Percentiles rank a stretch among this genome's conserved stretches.
phyloP scores from a whole-genome alignment of 2,113 vertebrate species.

The Mungos mungo region DNA sequence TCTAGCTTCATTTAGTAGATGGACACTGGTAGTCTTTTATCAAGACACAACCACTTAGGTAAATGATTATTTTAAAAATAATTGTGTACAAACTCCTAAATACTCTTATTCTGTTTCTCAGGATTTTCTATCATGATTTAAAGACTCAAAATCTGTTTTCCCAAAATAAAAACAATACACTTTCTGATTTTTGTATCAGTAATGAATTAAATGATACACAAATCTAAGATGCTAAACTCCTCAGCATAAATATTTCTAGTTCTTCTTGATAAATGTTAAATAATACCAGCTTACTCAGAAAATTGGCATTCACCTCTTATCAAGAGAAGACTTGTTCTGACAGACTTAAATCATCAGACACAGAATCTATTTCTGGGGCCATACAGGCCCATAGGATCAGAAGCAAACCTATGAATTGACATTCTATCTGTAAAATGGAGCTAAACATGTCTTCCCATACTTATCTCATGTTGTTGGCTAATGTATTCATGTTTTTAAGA shows the following conservation, averaged over 20 bases:
- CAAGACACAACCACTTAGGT: slow-evolving; percentile 45
- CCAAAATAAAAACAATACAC: neutral
- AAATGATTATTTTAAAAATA: slow-evolving; percentile 59
- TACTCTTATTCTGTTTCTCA: slow-evolving; percentile 15
- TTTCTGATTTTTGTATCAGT: slow-evolving; percentile 6
- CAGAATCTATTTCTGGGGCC: neutral
- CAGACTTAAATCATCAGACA: neutral
- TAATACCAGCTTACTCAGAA: neutral
- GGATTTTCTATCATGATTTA: slow-evolving; percentile 6
- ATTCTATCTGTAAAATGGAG: slow-evolving; percentile 22
- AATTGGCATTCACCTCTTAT: neutral
- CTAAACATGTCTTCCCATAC: neutral
- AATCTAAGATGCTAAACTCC: neutral
- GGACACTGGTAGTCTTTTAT: slow-evolving; percentile 32
- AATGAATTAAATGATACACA: slow-evolving; percentile 22
- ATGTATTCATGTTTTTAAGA: neutral
- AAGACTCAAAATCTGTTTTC: slow-evolving; percentile 39
- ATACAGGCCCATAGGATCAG: neutral
- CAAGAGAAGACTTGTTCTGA: neutral
- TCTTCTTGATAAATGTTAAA: slow-evolving; percentile 10
- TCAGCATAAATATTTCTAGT: neutral
- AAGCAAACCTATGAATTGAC: slow-evolving; percentile 4
- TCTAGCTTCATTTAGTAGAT: slow-evolving; percentile 46
- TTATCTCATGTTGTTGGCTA: neutral
- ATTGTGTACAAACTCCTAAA: slow-evolving; percentile 19